Evolutionary conservation across 2,888 invertebrate genomes (phyloP), one percentile per base, ranked within the genome.

Genomic region (Lochmaea crataegi): DNA sequence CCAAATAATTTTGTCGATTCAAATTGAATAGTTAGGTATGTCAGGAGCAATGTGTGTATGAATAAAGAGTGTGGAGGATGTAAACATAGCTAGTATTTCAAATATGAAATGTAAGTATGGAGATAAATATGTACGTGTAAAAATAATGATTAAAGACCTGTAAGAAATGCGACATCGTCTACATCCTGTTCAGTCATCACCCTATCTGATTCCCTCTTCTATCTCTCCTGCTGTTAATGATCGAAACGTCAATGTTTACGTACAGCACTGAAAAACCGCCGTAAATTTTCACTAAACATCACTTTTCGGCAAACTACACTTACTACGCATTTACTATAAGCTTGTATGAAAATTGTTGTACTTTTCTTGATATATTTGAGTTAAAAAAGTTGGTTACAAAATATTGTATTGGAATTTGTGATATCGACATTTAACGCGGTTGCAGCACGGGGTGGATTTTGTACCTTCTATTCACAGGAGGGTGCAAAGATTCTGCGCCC

Each of bases 141-240:
- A 26, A 16, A 94, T 95, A 22, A 63, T 18, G 26, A n/a, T 32
- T n/a, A 63, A 45, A 45, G 56, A 69, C 69, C 96, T 89, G 96
- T 96, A 87, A 96, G 89, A 89, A 96, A 96, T 77, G 96, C 96
- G 84, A 96, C 95, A 89, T 96, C 96, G 86, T 96, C 96, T 85
- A 96, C 91, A 89, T 96, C 96, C 87, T 94, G 95, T 85, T 96
- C 96, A 87, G 94, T 95, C 95, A 96, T 90, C 89, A 92, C 91
- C 80, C 89, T 82, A 74, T 85, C 82, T 68, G 42, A 26, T 42
- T 57, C 42, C 48, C 12, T 65, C 64, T 61, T 51, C 48, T 16
- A 58, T 69, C 18, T 74, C 61, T 57, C 48, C 57, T 61, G 38
- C 63, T 48, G 6, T 63, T 63, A 16, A 63, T 22, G 53, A 61